These are phyloP conservation scores for Lagenorhynchus albirostris DNA, from an alignment of 2,113 vertebrate genomes.

Conservation along the genomic window DNA sequence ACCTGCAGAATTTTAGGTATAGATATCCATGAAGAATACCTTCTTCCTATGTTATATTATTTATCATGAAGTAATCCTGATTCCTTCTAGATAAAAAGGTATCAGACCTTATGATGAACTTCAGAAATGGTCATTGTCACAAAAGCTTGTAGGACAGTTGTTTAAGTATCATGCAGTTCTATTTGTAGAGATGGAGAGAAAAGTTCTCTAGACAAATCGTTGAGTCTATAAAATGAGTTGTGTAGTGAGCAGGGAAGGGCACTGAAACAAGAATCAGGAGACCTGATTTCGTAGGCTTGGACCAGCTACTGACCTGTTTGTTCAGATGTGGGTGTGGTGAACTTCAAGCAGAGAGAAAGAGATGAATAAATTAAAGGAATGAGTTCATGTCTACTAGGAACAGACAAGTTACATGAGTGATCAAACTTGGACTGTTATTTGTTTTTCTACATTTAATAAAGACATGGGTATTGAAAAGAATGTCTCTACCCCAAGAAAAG, in stretches of 20 bases:
- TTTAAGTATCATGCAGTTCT: background rate
- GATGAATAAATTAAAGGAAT: background rate
- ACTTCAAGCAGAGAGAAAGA: background rate
- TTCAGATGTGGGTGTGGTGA: background rate
- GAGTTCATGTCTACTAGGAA: background rate
- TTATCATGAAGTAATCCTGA: background rate
- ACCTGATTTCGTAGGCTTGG: background rate
- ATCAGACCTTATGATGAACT: background rate
- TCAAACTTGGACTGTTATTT: background rate
- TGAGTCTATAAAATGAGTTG: background rate
- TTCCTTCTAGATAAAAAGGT: background rate
- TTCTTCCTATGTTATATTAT: background rate
- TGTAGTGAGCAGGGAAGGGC: background rate
- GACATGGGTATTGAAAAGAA: background rate
- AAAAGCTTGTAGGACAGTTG: background rate
- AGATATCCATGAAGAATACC: background rate
- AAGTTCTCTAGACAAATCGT: background rate
- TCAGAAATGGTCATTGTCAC: conserved; percentile 12
- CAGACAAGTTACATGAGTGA: background rate
- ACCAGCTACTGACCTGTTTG: background rate
- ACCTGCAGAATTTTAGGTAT: background rate
- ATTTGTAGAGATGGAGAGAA: background rate
- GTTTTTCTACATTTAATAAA: background rate
- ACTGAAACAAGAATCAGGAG: background rate
- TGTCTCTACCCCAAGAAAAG: background rate